Evolutionary conservation across 2,888 invertebrate genomes (phyloP), one percentile per base, ranked within the genome.

Genomic region (Andrena camellia): DNA sequence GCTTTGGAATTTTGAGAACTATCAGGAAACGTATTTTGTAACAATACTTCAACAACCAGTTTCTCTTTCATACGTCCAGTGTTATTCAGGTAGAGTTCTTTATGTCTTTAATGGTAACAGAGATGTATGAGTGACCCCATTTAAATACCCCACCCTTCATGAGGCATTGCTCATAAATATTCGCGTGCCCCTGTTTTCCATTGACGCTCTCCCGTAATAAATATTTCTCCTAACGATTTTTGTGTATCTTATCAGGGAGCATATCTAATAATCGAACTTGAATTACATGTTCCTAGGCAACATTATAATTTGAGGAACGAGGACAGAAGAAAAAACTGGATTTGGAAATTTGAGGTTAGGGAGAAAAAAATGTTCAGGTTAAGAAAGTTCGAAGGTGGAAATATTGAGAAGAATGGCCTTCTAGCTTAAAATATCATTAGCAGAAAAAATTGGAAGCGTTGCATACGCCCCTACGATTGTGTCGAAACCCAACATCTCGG

Each of bases 161-260:
- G 50, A 29, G 23, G 29, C 68, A 62, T 78, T 33, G 63, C 81
- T 72, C 81, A 78, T 81, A 81, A 81, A 81, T 79, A 79, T 81
- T 72, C 62, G 78, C 72, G 48, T 67, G 54, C 70, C 75, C 64
- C 75, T 69, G 52, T 42, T 26, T 63, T 67, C 81, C 81, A 75
- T 75, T 63, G 75, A 60, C 75, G 67, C 50, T 70, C 75, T 62
- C 67, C 67, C 75, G 81, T 81, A 82, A 81, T 82, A 82, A 82
- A 82, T 82, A 82, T 75, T 71, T 81, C 75, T 81, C 63, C 67
- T 82, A 75, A 71, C 71, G 81, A 81, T 81, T 82, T 81, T 81
- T 82, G 54, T 71, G 50, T 54, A 71, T 33, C 62, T 72, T 81
- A 81, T 81, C 80, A 33, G 20, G 31, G 50, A 3, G 23, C 1